Base-by-base conservation (phyloP, 2,888 invertebrate species). In the Zele albiditarsus region DNA sequence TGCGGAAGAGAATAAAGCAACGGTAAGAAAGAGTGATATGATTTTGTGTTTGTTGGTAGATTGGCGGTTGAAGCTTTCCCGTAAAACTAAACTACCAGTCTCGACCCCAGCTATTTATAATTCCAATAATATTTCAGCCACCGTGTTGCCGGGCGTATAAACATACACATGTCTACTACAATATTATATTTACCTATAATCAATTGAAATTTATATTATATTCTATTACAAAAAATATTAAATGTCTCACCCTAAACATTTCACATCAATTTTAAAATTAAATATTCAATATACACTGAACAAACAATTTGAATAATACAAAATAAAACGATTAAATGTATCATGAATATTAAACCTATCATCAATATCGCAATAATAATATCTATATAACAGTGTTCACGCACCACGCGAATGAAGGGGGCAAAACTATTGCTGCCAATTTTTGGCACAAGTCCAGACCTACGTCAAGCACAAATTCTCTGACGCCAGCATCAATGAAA, bases 401-500 rank as follows among this genome's bases (percentile, higher is more conserved):
- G 46, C n/a, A 46, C n/a, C 46, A n/a, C n/a, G 58, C 58, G 14
- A 28, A 60, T 60, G 20, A 63, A 63, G 42, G 23, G 27, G 49
- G 20, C n/a, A 72, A 66, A 57, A 66, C 58, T 38, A 57, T 46
- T 46, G 38, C 57, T 27, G 38, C 33, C 31, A 66, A 63, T 77
- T 82, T 72, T 83, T 87, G 86, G 86, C 85, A 57, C n/a, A 12
- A 72, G 49, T 84, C 84, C 86, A 85, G 82, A 80, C 63, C 82
- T 82, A 85, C 85, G 86, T 85, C 87, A 86, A 85, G 83, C 53
- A 80, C 80, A 78, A 77, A 80, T 49, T 63, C 80, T 84, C 84
- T 86, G 85, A 86, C 86, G 86, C 83, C 82, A 85, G 84, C 84
- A 86, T 87, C 87, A 87, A 86, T 86, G 87, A 84, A 86, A 83